Percentiles rank a stretch among this genome's conserved stretches.
Evolutionary conservation across 2,797 vertebrate species (phyloP).

Genomic region (Sebastes kiyomatsui): DNA sequence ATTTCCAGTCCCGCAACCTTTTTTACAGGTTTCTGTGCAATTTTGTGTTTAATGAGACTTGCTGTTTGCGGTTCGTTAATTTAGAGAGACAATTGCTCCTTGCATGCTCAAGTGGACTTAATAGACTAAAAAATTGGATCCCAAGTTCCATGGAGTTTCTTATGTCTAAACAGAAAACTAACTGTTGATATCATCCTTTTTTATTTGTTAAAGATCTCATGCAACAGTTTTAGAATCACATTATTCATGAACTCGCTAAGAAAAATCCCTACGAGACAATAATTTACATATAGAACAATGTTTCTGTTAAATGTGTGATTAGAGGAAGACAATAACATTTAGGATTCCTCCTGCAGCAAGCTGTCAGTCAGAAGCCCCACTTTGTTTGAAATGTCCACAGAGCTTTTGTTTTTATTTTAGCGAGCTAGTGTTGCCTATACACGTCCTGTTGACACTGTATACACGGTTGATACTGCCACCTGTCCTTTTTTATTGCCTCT

Average conservation of each 20-base stretch:
- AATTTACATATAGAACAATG: background rate
- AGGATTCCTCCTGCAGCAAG: background rate
- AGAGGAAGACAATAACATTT: background rate
- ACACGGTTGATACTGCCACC: slow-evolving; percentile 74
- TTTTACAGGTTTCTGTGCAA: slow-evolving; percentile 67
- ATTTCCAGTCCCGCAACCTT: slow-evolving; percentile 31
- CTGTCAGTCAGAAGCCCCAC: slow-evolving; percentile 31
- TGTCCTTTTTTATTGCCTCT: slow-evolving; percentile 66
- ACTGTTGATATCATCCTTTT: background rate
- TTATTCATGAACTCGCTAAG: background rate
- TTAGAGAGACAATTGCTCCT: slow-evolving; percentile 72
- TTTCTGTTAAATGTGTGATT: background rate
- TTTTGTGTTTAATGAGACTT: slow-evolving; percentile 77
- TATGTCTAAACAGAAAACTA: slow-evolving; percentile 13
- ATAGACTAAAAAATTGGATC: slow-evolving; percentile 59
- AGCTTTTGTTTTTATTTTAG: slow-evolving; percentile 77
- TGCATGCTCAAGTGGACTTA: slow-evolving; percentile 71
- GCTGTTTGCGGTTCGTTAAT: slow-evolving; percentile 67
- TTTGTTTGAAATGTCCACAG: slow-evolving; percentile 84
- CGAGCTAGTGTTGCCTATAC: slow-evolving; percentile 81
- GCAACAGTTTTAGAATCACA: background rate
- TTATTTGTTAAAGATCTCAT: slow-evolving; percentile 1
- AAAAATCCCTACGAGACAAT: background rate
- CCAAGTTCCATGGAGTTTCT: slow-evolving; percentile 55
- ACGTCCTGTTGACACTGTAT: slow-evolving; percentile 83